Conservation (phyloP, 2,113 vertebrate species). For the Neomonachus schauinslandi region DNA sequence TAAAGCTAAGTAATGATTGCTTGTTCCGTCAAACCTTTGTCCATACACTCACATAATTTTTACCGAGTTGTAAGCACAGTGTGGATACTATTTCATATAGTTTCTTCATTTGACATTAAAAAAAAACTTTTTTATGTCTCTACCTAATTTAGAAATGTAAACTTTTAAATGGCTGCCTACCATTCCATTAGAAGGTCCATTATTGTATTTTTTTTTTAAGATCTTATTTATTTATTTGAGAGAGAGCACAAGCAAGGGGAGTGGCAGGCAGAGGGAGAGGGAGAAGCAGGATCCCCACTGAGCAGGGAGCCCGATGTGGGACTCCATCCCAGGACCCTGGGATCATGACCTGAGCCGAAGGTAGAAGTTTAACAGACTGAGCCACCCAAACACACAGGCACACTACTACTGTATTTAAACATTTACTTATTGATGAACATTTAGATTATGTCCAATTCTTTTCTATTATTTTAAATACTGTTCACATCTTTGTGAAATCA, state of each 20-base stretch:
- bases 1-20: neutral
- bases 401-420: neutral
- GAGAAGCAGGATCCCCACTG: neutral
- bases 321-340: neutral
- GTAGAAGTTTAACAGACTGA: neutral
- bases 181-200: neutral
- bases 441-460: neutral
- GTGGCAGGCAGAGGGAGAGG: neutral
- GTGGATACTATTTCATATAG: neutral
- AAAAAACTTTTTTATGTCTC: neutral
- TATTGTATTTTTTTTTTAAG: neutral
- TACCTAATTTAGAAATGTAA: neutral
- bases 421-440: neutral
- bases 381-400: neutral
- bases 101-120: neutral
- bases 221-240: neutral
- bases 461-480: neutral
- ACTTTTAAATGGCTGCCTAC: neutral
- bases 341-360: neutral
- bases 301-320: neutral
- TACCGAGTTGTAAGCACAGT: neutral
- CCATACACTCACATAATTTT: neutral
- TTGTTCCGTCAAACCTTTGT: neutral
- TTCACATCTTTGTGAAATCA: neutral
- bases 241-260: neutral